Evolutionary conservation across 2,113 vertebrate genomes (phyloP), one percentile per base, ranked within the genome.

Genomic region (Clarias gariepinus): DNA sequence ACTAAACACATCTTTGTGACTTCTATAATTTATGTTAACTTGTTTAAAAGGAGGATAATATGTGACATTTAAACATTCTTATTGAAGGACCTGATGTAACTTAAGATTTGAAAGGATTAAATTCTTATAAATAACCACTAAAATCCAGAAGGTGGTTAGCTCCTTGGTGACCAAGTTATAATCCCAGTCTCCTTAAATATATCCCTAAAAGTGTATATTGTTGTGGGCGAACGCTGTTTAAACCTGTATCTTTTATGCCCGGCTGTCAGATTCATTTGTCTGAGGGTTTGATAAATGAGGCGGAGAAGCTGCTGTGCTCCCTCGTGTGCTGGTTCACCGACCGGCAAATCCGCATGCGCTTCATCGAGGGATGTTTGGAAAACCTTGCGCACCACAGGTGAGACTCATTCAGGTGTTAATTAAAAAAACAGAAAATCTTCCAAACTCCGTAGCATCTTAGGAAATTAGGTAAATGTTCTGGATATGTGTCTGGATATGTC

Each of bases 281-380:
- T 63, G 98, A 99, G 94, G 98, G 98, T 87, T 94, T 99, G 93
- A 99, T 99, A 88, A 98, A 97, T 83, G 98, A 99, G 90, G 98
- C 98, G 41, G 98, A 99, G 94, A 99, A 99, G 94, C 96, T 99
- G 92, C 95, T 99, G 64, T 99, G 98, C 91, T 99, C 98, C 9
- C 96, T 99, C 83, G 98, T 99, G 6, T 99, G 98, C 92, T 99
- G 98, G 98, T 99, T 99, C 95, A 99, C 98, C 5, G 98, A 99
- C 94, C 94, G 98, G 82, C 98, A 99, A 92, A 99, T 99, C 92
- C 96, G 98, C 87, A 99, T 99, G 98, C 97, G 97, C 88, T 99
- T 99, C 94, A 99, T 99, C 80, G 98, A 99, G 95, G 98, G 98
- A 90, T 99, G 98, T 93, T 96, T 99, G 88, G 98, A 99, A 94